These are phyloP conservation scores for Lerema accius DNA, from an alignment of 1,140 invertebrate genomes.

Conservation along the genomic window DNA sequence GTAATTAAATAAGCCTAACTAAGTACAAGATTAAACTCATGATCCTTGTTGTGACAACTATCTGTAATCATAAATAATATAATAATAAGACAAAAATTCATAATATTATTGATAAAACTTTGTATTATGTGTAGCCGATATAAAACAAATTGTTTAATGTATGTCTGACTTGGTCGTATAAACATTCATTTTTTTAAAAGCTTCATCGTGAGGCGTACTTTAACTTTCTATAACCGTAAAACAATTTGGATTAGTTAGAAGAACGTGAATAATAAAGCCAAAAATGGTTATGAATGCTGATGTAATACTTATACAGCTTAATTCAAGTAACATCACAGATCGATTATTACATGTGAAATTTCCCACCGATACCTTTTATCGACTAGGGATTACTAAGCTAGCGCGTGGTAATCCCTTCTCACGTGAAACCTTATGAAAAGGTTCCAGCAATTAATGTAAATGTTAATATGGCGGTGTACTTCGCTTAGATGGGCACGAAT, in stretches of 20 bases:
- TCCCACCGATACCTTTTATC: conserved; percentile 44
- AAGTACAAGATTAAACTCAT: too few species aligned
- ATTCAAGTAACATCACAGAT: conserved; percentile 42
- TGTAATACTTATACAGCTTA: conserved; percentile 15
- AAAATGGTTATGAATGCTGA: background rate
- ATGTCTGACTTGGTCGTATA: too few species aligned
- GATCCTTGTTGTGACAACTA: too few species aligned
- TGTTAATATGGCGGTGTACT: conserved; percentile 50
- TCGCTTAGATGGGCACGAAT: conserved; percentile 43
- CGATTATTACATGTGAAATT: conserved; percentile 48
- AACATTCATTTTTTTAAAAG: too few species aligned
- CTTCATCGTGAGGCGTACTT: background rate
- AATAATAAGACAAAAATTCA: too few species aligned
- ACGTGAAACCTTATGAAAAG: conserved; percentile 67
- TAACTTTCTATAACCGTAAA: background rate
- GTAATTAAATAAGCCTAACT: too few species aligned
- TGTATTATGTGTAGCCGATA: too few species aligned
- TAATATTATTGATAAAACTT: background rate
- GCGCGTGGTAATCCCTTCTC: conserved; percentile 69
- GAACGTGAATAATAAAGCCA: conserved; percentile 3
- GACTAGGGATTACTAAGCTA: conserved; percentile 61
- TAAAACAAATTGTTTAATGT: too few species aligned
- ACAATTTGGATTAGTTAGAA: conserved; percentile 2
- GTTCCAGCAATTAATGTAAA: conserved; percentile 59
- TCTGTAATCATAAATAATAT: too few species aligned